A percentile compares a stretch with the other conserved stretches of the same genome.
Evolutionary conservation across 2,113 vertebrate genomes (phyloP).

Genomic region (Tachuris rubrigastra): DNA sequence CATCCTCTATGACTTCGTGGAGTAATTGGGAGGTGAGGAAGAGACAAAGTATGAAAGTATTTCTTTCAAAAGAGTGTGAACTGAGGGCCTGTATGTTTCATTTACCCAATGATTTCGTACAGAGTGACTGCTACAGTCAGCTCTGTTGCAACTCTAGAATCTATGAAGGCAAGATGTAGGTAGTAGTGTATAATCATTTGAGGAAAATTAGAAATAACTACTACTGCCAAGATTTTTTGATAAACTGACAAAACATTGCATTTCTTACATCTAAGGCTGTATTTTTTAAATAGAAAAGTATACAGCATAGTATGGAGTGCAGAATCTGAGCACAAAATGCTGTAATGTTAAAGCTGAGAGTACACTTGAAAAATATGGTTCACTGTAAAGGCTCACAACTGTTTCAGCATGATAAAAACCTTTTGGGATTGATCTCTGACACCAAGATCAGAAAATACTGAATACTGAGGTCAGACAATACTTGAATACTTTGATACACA

Average conservation of each 20-base stretch:
- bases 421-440: neutral
- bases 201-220: neutral
- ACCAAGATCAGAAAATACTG: neutral
- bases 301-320: neutral
- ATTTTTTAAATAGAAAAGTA: neutral
- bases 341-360: neutral
- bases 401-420: neutral
- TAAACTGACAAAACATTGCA: neutral
- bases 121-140: neutral
- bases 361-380: neutral
- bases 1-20: neutral
- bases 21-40: neutral
- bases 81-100: neutral
- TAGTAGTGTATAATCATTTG: neutral
- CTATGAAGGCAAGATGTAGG: neutral
- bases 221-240: neutral
- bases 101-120: neutral
- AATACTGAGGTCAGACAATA: too few relatives aligned
- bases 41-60: fast-evolving
- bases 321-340: neutral
- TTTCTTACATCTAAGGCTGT: neutral
- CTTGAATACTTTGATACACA: neutral
- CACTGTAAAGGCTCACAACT: neutral
- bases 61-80: neutral
- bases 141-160: neutral